phyloP scores from a whole-genome alignment of 2,797 vertebrate genomes.

The Syndactyla subalaris region DNA sequence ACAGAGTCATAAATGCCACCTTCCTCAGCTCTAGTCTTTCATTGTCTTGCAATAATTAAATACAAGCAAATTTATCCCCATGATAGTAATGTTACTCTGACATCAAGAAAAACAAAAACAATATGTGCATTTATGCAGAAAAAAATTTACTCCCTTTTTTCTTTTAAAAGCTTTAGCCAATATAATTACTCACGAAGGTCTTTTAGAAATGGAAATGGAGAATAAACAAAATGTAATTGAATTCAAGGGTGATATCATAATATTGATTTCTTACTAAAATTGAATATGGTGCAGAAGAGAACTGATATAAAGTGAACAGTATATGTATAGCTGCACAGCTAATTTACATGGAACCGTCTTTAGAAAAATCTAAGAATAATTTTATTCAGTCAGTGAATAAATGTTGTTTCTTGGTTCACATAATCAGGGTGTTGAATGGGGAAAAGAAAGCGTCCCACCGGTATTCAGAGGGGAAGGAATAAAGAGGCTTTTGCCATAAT shows the following conservation, averaged over 20 bases:
- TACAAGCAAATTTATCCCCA: slow-evolving; percentile 3
- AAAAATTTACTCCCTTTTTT: not conserved
- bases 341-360: not conserved
- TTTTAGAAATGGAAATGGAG: not conserved
- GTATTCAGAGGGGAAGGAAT: not conserved
- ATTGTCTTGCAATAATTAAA: not conserved
- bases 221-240: not conserved
- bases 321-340: not conserved
- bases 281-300: not conserved
- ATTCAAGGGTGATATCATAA: not conserved
- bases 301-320: not conserved
- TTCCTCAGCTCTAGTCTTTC: not conserved
- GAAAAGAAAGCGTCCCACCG: not conserved
- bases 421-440: not conserved
- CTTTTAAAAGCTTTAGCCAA: not conserved
- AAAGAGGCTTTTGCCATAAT: not conserved
- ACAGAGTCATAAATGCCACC: not conserved
- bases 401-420: not conserved
- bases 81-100: not conserved
- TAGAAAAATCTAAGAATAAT: not conserved
- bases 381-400: not conserved
- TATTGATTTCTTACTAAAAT: not conserved
- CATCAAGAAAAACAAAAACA: not conserved
- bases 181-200: not conserved
- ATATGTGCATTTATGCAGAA: not conserved